These are phyloP conservation scores for Panulirus ornatus DNA, from an alignment of 1,140 invertebrate species.

Conservation along the genomic window DNA sequence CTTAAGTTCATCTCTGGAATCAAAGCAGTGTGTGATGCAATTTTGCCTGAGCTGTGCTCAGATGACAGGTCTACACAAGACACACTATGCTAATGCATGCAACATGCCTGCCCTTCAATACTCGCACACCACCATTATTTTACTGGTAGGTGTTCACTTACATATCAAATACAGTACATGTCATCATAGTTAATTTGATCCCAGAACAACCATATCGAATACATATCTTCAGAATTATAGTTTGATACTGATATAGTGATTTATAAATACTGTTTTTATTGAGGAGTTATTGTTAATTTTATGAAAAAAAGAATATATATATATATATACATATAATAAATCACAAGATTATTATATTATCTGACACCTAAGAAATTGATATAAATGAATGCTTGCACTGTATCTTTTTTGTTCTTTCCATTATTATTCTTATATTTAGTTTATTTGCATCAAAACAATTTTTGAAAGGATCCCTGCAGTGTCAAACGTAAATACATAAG, in stretches of 20 bases:
- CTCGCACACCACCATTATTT: slow-evolving; percentile 20
- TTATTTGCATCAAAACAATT: not conserved
- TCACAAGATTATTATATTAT: not conserved
- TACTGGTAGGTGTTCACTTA: slow-evolving; percentile 1
- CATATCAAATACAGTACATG: slow-evolving; percentile 34
- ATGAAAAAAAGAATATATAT: slow-evolving; percentile 56
- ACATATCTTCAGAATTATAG: slow-evolving; percentile 61
- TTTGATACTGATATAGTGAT: slow-evolving; percentile 42
- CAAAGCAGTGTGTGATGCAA: slow-evolving; percentile 10
- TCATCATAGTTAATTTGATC: slow-evolving; percentile 32
- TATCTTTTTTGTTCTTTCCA: not conserved
- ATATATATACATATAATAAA: not conserved
- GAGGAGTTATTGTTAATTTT: slow-evolving; percentile 51
- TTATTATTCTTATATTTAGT: not conserved
- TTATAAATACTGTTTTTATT: slow-evolving; percentile 42
- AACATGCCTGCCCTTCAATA: slow-evolving; percentile 1
- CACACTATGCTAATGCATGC: not conserved
- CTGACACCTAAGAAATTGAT: not conserved
- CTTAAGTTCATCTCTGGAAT: slow-evolving; percentile 7
- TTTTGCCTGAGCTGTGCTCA: not conserved
- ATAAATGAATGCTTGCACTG: not conserved
- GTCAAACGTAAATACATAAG: not conserved
- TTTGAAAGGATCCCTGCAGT: not conserved
- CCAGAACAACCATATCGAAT: slow-evolving; percentile 68
- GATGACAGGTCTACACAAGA: not conserved